Conservation (phyloP, 2,888 invertebrate genomes). For the Pandemis cinnamomeana region DNA sequence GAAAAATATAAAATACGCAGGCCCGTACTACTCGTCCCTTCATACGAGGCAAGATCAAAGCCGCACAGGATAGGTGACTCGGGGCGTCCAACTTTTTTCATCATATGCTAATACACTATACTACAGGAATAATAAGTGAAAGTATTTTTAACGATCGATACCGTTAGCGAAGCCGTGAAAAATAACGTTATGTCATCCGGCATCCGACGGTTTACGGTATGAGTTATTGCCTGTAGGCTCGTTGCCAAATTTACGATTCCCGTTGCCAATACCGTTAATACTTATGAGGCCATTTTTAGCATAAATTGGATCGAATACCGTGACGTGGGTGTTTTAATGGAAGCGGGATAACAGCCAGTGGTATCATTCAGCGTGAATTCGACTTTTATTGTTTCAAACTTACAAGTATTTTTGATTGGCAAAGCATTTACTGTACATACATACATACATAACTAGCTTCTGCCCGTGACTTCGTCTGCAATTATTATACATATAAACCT, state of each 20-base stretch:
- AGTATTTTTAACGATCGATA: constrained; percentile 32
- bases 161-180: constrained; percentile 30
- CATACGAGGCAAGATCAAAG: neutral
- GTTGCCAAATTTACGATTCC: constrained; percentile 55
- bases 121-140: constrained; percentile 33
- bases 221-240: constrained; percentile 52
- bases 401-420: too few species aligned
- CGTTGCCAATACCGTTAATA: constrained; percentile 38
- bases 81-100: constrained; percentile 17
- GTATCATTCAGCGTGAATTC: neutral
- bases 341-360: neutral
- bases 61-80: neutral
- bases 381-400: neutral
- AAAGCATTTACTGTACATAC: too few species aligned
- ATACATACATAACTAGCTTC: too few species aligned
- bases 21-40: too few species aligned
- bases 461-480: too few species aligned
- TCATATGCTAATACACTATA: constrained; percentile 31
- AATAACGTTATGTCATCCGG: constrained; percentile 43
- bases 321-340: constrained; percentile 20
- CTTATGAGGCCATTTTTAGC: constrained; percentile 28
- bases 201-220: constrained; percentile 49
- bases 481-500: too few species aligned
- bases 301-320: constrained; percentile 15
- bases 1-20: too few species aligned